phyloP scores from a whole-genome alignment of 64 coral and sea anemone species.

The Montipora efflorescens region DNA sequence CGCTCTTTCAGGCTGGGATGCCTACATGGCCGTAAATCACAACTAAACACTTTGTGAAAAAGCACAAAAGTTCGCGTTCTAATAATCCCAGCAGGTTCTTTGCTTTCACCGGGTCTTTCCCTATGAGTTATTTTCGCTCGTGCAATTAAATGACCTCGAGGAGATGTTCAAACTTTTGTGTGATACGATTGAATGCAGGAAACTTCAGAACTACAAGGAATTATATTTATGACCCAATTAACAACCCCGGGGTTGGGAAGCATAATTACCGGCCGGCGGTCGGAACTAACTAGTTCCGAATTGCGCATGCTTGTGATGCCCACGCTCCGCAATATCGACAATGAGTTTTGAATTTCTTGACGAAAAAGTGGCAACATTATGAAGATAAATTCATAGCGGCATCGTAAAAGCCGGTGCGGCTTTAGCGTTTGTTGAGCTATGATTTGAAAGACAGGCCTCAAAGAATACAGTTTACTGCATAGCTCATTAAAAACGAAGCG shows the following conservation, averaged over 20 bases:
- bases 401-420: not conserved
- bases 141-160: slow-evolving; percentile 5
- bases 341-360: not conserved
- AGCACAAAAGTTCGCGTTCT: not conserved
- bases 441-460: not conserved
- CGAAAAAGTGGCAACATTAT: slow-evolving; percentile 1
- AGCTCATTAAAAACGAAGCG: not conserved
- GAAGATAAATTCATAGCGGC: not conserved
- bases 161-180: slow-evolving; percentile 5
- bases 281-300: not conserved
- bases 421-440: not conserved
- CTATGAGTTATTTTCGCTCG: not conserved
- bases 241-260: not conserved
- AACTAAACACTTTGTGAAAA: not conserved
- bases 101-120: not conserved
- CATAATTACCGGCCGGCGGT: slow-evolving; percentile 45
- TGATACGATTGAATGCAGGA: slow-evolving; percentile 5
- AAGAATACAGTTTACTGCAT: not conserved
- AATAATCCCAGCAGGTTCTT: not conserved
- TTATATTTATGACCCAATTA: not conserved
- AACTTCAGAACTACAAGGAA: slow-evolving; percentile 2
- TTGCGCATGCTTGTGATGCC: slow-evolving; percentile 4
- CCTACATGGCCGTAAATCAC: slow-evolving; percentile 21
- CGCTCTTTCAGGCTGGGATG: not conserved
- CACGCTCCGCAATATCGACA: not conserved